A percentile compares a stretch with the other conserved stretches of the same genome.
Conservation (phyloP, 2,113 vertebrate genomes). For the Ciconia boyciana region DNA sequence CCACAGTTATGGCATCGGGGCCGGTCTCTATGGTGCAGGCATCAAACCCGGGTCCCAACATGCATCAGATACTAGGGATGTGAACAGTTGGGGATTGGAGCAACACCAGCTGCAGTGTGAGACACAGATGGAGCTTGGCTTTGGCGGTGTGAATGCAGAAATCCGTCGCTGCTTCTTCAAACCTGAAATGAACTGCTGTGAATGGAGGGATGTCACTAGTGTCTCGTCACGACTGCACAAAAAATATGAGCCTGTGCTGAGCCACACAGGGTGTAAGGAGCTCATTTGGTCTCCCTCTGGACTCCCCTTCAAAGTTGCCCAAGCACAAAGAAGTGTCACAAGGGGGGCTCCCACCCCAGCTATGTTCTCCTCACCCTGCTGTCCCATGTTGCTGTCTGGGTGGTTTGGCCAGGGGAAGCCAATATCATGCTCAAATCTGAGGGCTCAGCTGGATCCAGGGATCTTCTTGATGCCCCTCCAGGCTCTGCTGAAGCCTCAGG, state of each 20-base stretch:
- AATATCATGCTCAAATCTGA: neutral
- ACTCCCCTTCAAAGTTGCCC: neutral
- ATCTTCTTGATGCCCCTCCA: neutral
- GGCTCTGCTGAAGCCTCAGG: neutral
- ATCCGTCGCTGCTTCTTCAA: neutral
- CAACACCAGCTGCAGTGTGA: neutral
- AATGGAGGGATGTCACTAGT: neutral
- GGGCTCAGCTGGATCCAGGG: neutral
- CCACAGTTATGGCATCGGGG: rapidly evolving
- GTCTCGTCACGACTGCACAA: rapidly evolving
- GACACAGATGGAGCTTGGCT: neutral
- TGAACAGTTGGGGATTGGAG: neutral
- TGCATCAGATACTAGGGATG: neutral
- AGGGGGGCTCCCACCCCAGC: neutral
- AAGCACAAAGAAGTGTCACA: neutral
- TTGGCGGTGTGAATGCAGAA: neutral
- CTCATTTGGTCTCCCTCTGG: neutral
- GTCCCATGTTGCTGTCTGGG: neutral
- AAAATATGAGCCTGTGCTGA: neutral
- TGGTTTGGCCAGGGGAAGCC: neutral
- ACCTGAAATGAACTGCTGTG: neutral
- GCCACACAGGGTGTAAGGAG: neutral
- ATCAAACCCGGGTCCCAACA: rapidly evolving
- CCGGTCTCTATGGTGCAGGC: neutral
- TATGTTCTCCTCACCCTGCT: neutral